Evolutionary conservation across 2,888 invertebrate species (phyloP).

Genomic region (Caenorhabditis sp.): DNA sequence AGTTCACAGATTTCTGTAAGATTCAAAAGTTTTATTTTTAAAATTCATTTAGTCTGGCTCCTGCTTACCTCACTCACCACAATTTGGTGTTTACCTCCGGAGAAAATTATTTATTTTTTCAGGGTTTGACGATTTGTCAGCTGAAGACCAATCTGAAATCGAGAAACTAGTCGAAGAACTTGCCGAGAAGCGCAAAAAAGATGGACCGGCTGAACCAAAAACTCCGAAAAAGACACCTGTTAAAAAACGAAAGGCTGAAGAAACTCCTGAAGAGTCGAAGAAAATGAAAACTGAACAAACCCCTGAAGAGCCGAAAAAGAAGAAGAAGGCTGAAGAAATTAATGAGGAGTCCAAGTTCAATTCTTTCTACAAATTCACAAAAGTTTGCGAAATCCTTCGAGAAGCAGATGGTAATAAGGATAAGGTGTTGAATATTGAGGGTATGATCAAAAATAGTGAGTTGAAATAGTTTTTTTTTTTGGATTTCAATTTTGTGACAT

Average conservation of each 20-base stretch:
- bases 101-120: too few species aligned
- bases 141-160: constrained; percentile 39
- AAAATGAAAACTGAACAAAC: constrained; percentile 19
- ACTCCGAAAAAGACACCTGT: constrained; percentile 35
- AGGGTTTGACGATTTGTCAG: constrained; percentile 28
- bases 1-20: too few species aligned
- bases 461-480: background rate
- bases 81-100: too few species aligned
- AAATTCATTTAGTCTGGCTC: too few species aligned
- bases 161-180: constrained; percentile 51
- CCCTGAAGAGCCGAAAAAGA: constrained; percentile 6
- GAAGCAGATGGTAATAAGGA: constrained; percentile 36
- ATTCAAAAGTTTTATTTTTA: too few species aligned
- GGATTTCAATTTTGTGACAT: background rate
- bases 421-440: constrained; percentile 41
- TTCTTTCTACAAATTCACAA: constrained; percentile 49
- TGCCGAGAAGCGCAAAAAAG: constrained; percentile 32
- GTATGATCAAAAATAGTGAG: constrained; percentile 43
- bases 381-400: constrained; percentile 53
- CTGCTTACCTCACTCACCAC: too few species aligned
- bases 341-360: constrained; percentile 47
- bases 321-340: constrained; percentile 22
- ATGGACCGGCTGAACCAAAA: constrained; percentile 21
- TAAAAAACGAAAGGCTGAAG: constrained; percentile 14
- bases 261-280: constrained; percentile 9